phyloP scores from a whole-genome alignment of 2,113 vertebrate species.

The Eublepharis macularius region DNA sequence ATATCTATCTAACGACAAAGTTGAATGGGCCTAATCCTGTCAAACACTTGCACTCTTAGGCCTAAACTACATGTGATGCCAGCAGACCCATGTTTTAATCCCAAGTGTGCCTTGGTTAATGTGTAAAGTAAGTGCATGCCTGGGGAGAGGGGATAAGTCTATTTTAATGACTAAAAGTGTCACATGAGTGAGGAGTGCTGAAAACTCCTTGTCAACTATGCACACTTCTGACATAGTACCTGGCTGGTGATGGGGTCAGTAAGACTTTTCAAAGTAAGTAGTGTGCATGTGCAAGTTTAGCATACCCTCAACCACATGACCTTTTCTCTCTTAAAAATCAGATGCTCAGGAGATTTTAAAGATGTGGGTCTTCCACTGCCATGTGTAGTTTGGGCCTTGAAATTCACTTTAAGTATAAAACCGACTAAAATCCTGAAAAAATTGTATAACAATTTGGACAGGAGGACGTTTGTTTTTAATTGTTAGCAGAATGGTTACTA shows the following conservation, averaged over 20 bases:
- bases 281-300: no score
- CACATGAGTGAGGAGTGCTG: neutral
- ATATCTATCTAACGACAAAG: neutral
- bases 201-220: neutral
- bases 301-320: no score
- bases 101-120: neutral
- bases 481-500: neutral
- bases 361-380: neutral
- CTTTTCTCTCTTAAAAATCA: no score
- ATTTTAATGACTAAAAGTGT: no score
- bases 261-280: no score
- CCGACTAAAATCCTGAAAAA: no score
- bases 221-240: no score
- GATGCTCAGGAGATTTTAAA: no score
- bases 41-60: neutral
- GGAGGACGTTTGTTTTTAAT: slow-evolving; percentile 28
- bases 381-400: neutral
- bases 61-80: neutral
- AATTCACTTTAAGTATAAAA: neutral
- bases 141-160: no score
- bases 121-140: neutral
- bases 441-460: no score
- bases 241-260: no score
- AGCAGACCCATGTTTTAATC: neutral
- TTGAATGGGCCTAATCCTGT: neutral